These are phyloP conservation scores for Nyleta sp. DNA, from an alignment of 2,888 invertebrate species.

Conservation along the genomic window DNA sequence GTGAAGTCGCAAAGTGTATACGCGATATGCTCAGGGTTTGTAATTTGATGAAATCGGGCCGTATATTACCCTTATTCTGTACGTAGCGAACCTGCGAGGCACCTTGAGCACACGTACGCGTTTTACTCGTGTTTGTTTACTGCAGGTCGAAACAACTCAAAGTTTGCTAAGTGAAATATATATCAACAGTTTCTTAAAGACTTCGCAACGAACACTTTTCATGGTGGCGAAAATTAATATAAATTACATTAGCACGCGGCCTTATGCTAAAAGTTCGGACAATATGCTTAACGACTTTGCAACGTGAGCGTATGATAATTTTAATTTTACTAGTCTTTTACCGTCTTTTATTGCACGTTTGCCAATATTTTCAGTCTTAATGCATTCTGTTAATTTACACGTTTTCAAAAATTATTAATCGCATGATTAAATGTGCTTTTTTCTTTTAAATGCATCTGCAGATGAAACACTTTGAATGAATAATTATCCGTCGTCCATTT, in stretches of 20 bases:
- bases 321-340: neutral
- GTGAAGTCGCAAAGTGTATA: slow-evolving; percentile 19
- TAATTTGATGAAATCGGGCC: slow-evolving; percentile 47
- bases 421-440: neutral
- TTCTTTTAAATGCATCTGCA: slow-evolving; percentile 12
- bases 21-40: slow-evolving; percentile 22
- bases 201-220: slow-evolving; percentile 37
- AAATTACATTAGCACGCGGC: slow-evolving; percentile 36
- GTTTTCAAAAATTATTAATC: no score
- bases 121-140: slow-evolving; percentile 29
- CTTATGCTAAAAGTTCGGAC: slow-evolving; percentile 32
- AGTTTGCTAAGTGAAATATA: slow-evolving; percentile 53
- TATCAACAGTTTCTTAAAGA: slow-evolving; percentile 52
- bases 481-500: slow-evolving; percentile 41
- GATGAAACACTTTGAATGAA: slow-evolving; percentile 23
- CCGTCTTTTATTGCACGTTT: no score
- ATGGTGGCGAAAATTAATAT: slow-evolving; percentile 35
- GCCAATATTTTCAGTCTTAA: no score
- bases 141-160: slow-evolving; percentile 29
- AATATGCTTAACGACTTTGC: slow-evolving; percentile 7
- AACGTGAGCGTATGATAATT: slow-evolving; percentile 2
- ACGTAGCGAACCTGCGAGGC: slow-evolving; percentile 5
- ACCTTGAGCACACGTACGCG: slow-evolving; percentile 13
- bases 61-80: slow-evolving; percentile 29
- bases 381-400: no score